These are phyloP conservation scores for Anguilla japonica DNA, from an alignment of 2,113 vertebrate species.

Conservation along the genomic window DNA sequence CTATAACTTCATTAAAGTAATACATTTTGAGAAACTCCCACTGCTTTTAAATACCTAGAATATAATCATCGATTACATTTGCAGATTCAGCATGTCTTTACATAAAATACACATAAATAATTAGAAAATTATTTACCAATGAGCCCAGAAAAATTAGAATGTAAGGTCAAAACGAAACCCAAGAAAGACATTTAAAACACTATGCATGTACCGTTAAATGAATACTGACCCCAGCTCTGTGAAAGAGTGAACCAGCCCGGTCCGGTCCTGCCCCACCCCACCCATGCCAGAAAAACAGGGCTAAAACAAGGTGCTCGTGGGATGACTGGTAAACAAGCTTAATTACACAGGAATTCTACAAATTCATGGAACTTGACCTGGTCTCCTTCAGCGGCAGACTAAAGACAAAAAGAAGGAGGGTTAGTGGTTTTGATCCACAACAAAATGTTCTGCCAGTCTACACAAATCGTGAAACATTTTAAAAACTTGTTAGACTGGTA, in stretches of 20 bases:
- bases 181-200: background rate
- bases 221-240: background rate
- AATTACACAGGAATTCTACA: slow-evolving; percentile 4
- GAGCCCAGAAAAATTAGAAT: background rate
- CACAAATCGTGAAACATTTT: background rate
- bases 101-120: background rate
- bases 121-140: background rate
- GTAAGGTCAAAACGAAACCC: background rate
- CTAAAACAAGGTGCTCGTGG: slow-evolving; percentile 5
- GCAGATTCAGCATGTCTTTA: background rate
- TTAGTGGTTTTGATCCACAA: background rate
- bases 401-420: background rate
- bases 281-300: background rate
- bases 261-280: background rate
- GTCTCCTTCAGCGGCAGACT: background rate
- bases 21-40: background rate
- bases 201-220: background rate
- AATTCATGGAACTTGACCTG: background rate
- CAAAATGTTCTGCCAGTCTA: background rate
- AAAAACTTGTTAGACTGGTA: background rate
- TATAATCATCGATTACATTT: background rate
- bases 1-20: background rate
- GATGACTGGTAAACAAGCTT: background rate
- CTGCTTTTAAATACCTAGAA: background rate
- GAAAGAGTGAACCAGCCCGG: background rate